phyloP scores from a whole-genome alignment of 2,888 invertebrate genomes.

The Drosophila monieri region DNA sequence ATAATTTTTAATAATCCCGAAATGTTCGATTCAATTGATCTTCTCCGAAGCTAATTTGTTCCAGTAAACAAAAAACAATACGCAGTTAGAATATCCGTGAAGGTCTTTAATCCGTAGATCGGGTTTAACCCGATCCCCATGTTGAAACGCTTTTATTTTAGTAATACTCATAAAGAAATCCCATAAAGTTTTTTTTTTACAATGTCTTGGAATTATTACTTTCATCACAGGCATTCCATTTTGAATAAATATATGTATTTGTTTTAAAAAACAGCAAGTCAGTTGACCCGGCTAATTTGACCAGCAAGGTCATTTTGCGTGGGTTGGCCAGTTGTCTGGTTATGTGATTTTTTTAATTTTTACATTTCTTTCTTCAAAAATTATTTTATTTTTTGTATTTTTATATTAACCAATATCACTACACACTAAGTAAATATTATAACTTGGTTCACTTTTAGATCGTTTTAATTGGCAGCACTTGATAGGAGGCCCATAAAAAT shows the following conservation, averaged over 20 bases:
- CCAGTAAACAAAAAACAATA: conserved; percentile 19
- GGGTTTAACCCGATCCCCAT: conserved; percentile 30
- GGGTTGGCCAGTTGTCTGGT: conserved; percentile 1
- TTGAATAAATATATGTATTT: neutral
- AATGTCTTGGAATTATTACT: conserved; percentile 15
- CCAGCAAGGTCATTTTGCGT: conserved; percentile 18
- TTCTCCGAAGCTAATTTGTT: conserved; percentile 23
- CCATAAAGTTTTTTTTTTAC: conserved; percentile 4
- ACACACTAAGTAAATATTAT: neutral
- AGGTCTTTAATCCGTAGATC: conserved; percentile 24
- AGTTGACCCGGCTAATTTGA: conserved; percentile 21
- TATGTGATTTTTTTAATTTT: neutral
- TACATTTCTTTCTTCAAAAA: neutral
- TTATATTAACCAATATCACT: neutral
- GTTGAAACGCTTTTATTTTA: conserved; percentile 9
- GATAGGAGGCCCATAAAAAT: conserved; percentile 20
- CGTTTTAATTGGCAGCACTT: conserved; percentile 10
- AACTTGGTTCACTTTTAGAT: neutral
- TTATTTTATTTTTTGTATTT: neutral
- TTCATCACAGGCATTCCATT: conserved; percentile 20
- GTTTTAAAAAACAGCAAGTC: neutral
- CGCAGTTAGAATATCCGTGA: conserved; percentile 30
- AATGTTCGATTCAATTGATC: conserved; percentile 35
- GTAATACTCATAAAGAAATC: conserved; percentile 7
- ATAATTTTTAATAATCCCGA: conserved; percentile 23